Evolutionary conservation across 2,888 invertebrate species (phyloP).

Genomic region (Ctena decussata): DNA sequence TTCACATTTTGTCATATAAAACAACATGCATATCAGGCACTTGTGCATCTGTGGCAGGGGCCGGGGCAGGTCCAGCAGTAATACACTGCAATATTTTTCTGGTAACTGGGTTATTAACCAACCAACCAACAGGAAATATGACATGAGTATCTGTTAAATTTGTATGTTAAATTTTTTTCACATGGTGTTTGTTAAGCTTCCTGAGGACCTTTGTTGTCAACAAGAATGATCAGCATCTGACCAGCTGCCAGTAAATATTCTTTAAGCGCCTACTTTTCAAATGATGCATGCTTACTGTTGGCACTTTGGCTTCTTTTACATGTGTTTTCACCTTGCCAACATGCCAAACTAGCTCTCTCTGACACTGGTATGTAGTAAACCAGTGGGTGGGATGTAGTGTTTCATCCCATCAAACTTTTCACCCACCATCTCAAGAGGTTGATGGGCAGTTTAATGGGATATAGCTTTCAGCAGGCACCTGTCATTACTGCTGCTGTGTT

Average conservation of each 20-base stretch:
- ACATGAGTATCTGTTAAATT: too few species aligned
- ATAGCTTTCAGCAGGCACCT: background rate
- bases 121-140: too few species aligned
- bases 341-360: background rate
- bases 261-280: background rate
- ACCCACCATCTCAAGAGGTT: too few species aligned
- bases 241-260: background rate
- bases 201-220: too few species aligned
- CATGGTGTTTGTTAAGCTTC: too few species aligned
- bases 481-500: background rate
- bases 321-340: background rate
- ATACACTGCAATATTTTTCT: too few species aligned
- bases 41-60: too few species aligned
- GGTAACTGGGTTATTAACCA: too few species aligned
- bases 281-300: background rate
- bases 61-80: too few species aligned
- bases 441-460: background rate
- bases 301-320: background rate
- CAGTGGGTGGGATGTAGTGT: background rate
- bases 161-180: too few species aligned
- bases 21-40: too few species aligned
- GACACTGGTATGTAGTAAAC: constrained; percentile 1
- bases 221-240: background rate
- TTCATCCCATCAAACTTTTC: background rate
- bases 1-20: too few species aligned